phyloP scores from a whole-genome alignment of 2,797 vertebrate genomes.

The Syngnathus rostellatus region DNA sequence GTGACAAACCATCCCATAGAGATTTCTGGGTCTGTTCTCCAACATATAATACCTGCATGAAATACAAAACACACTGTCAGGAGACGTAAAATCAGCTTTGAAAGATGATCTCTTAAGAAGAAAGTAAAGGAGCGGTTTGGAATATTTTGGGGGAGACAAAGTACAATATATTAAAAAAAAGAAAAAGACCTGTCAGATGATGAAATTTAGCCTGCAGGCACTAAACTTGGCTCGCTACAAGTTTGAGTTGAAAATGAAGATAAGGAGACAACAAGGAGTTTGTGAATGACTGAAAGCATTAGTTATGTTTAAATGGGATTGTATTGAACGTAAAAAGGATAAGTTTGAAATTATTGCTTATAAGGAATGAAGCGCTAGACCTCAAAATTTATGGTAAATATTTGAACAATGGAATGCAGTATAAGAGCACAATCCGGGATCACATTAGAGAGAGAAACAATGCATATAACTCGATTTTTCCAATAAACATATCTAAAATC shows the following conservation, averaged over 20 bases:
- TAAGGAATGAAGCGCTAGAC: background rate
- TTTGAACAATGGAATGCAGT: too few relatives aligned
- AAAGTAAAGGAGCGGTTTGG: background rate
- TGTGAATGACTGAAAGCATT: background rate
- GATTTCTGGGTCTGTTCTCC: constrained; percentile 86
- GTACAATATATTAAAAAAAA: background rate
- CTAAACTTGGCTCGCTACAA: background rate
- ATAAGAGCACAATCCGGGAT: too few relatives aligned
- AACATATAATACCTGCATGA: constrained; percentile 84
- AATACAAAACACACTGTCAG: constrained; percentile 9
- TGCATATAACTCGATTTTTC: background rate
- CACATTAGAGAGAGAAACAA: background rate
- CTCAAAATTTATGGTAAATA: too few relatives aligned
- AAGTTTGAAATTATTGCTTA: too few relatives aligned
- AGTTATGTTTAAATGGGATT: background rate
- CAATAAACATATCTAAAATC: background rate
- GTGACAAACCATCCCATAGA: constrained; percentile 93
- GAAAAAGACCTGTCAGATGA: background rate
- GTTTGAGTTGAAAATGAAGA: background rate
- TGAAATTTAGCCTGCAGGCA: background rate
- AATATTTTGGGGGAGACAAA: background rate
- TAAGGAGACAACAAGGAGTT: background rate
- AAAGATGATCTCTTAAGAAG: background rate
- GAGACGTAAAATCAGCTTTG: background rate
- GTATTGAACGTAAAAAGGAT: background rate